Evolutionary conservation across 2,113 vertebrate species (phyloP).

Genomic region (Steatornis caripensis): DNA sequence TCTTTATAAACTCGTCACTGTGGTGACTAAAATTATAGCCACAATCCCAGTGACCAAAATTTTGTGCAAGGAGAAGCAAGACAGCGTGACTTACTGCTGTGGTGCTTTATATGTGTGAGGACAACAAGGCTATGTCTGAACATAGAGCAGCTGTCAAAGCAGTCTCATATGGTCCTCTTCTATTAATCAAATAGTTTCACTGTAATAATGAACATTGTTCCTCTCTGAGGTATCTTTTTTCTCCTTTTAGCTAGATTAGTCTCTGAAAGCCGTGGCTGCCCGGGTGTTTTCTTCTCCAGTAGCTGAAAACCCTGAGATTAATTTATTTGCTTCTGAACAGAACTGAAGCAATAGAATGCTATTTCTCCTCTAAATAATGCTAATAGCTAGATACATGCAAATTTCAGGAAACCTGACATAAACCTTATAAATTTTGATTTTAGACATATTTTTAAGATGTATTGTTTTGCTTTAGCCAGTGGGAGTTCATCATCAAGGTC

Average conservation of each 20-base stretch:
- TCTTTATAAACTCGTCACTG: slow-evolving; percentile 12
- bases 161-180: background rate
- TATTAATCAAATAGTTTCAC: background rate
- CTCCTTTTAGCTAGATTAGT: background rate
- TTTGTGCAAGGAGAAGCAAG: background rate
- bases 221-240: background rate
- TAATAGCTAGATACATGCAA: background rate
- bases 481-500: background rate
- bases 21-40: background rate
- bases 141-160: background rate
- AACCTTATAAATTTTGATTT: background rate
- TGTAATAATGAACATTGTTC: background rate
- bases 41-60: background rate
- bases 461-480: background rate
- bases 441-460: background rate
- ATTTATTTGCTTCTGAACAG: background rate
- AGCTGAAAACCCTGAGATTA: background rate
- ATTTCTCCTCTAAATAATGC: background rate
- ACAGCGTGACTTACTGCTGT: background rate
- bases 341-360: background rate
- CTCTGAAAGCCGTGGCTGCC: background rate
- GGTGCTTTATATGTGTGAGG: background rate
- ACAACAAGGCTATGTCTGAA: background rate
- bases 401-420: background rate
- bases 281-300: background rate